Evolutionary conservation across 1,140 invertebrate species (phyloP).

Genomic region (Ceratina japonica): DNA sequence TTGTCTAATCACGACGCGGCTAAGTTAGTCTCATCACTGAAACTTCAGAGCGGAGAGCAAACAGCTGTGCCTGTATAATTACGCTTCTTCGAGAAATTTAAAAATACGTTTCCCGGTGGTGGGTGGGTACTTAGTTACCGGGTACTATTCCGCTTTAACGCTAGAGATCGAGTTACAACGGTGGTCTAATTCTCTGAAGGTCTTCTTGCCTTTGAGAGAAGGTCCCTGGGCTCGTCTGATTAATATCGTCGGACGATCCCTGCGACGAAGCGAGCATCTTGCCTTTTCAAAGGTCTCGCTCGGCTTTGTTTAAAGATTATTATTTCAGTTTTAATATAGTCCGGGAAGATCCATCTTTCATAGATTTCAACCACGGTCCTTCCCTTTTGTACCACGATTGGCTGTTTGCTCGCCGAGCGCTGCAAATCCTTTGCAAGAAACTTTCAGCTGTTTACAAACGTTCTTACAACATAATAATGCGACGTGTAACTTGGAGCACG

Average conservation of each 20-base stretch:
- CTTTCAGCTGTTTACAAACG: neutral
- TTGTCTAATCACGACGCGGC: neutral
- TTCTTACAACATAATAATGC: no score
- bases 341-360: neutral
- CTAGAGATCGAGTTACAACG: slow-evolving; percentile 25
- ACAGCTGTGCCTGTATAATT: slow-evolving; percentile 41
- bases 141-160: neutral
- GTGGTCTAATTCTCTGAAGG: neutral
- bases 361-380: neutral
- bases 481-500: no score
- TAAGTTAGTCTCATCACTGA: neutral
- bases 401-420: neutral
- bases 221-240: neutral
- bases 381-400: neutral
- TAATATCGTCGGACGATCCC: neutral
- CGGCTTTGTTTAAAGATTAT: slow-evolving; percentile 20
- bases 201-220: neutral
- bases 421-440: neutral
- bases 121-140: neutral
- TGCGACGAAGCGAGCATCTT: neutral
- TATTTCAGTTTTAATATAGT: neutral
- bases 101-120: slow-evolving; percentile 32
- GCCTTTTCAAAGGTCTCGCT: neutral
- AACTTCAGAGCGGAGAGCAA: neutral
- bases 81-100: slow-evolving; percentile 19